These are phyloP conservation scores for Sphaerodactylus townsendi DNA, from an alignment of 2,113 vertebrate species.

Conservation along the genomic window DNA sequence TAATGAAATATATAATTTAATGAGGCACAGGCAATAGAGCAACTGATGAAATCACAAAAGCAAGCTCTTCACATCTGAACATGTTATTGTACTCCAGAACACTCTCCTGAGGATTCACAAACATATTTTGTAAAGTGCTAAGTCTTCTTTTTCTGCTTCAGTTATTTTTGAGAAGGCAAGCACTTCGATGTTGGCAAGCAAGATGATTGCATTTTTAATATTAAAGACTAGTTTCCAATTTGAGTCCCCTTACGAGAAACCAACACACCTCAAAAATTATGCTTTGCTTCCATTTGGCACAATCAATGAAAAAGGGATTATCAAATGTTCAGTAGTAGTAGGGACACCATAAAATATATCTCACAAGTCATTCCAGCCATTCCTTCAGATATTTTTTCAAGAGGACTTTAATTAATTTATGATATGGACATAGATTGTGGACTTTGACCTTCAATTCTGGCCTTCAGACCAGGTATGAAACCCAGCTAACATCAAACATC, in stretches of 20 bases:
- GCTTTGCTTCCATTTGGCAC: slow-evolving; percentile 41
- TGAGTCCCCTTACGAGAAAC: slow-evolving; percentile 54
- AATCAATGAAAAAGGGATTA: slow-evolving; percentile 45
- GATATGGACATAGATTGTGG: slow-evolving; percentile 41
- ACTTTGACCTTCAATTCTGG: slow-evolving; percentile 53
- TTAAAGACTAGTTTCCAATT: slow-evolving; percentile 53
- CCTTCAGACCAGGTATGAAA: slow-evolving; percentile 38
- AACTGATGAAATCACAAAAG: slow-evolving; percentile 43
- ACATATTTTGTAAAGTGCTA: slow-evolving; percentile 56
- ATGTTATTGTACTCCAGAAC: slow-evolving; percentile 47
- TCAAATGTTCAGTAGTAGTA: slow-evolving; percentile 51
- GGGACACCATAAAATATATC: slow-evolving; percentile 42
- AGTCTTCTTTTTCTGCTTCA: slow-evolving; percentile 43
- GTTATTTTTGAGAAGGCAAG: slow-evolving; percentile 54
- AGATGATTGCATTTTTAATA: slow-evolving; percentile 55
- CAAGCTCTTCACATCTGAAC: slow-evolving; percentile 47
- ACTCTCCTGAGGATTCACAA: slow-evolving; percentile 42
- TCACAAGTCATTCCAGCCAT: slow-evolving; percentile 46
- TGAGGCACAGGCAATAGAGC: slow-evolving; percentile 54
- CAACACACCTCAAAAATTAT: slow-evolving; percentile 54
- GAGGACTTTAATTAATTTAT: slow-evolving; percentile 53
- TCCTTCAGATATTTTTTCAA: slow-evolving; percentile 42
- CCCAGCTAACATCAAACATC: slow-evolving; percentile 30
- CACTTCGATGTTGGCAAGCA: slow-evolving; percentile 65
- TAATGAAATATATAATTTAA: slow-evolving; percentile 47